phyloP scores from a whole-genome alignment of 2,113 vertebrate species.

The Agapornis roseicollis region DNA sequence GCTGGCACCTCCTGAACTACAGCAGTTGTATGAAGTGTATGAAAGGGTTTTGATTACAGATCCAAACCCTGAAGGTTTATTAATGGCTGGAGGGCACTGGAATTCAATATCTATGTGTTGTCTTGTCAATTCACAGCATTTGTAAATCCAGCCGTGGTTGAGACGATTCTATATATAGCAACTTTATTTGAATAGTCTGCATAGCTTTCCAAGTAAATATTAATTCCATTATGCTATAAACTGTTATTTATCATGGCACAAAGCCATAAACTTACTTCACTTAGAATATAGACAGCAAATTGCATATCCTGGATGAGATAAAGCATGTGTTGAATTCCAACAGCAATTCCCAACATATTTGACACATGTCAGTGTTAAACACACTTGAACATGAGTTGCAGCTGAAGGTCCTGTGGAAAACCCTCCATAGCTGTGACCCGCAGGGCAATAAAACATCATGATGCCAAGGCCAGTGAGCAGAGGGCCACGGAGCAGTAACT shows the following conservation, averaged over 20 bases:
- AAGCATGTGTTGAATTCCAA: background rate
- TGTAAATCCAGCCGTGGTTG: background rate
- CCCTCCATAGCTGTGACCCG: background rate
- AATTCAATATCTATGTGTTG: background rate
- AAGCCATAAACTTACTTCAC: constrained; percentile 68
- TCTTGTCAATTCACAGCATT: background rate
- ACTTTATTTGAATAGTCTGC: constrained; percentile 63
- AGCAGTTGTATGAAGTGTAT: background rate
- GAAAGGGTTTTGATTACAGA: background rate
- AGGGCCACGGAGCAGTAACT: background rate
- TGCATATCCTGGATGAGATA: constrained; percentile 50
- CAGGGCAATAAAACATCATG: background rate
- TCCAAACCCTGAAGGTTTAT: background rate
- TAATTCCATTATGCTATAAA: constrained; percentile 77
- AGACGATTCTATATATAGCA: constrained; percentile 34
- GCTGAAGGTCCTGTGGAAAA: background rate
- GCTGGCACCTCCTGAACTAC: background rate
- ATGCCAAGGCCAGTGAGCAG: background rate
- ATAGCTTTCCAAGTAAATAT: constrained; percentile 74
- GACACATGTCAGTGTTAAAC: background rate
- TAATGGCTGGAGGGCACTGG: background rate
- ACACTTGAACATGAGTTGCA: background rate
- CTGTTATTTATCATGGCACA: constrained; percentile 74
- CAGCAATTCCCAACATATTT: constrained; percentile 1
- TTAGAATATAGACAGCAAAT: constrained; percentile 66